Evolutionary conservation across 1,140 invertebrate genomes (phyloP).

Genomic region (Drosophila cardini): DNA sequence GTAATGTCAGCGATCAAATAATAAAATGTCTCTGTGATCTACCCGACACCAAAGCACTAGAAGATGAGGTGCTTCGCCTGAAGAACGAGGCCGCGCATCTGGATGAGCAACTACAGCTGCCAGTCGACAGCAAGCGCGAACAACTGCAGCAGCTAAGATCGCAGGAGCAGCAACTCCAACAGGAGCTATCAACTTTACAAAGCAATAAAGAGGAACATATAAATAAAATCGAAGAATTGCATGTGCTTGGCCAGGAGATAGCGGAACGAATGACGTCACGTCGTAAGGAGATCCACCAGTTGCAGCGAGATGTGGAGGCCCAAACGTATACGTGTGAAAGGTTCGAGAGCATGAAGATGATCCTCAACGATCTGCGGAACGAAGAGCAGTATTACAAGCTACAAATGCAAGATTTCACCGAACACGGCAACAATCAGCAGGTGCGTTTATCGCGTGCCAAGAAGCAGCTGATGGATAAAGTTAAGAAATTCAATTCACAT

Average conservation of each 20-base stretch:
- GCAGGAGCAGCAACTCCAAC: constrained; percentile 15
- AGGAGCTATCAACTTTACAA: not conserved
- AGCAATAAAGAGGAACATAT: not conserved
- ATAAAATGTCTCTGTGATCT: constrained; percentile 29
- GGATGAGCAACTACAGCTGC: constrained; percentile 28
- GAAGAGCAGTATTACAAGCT: constrained; percentile 53
- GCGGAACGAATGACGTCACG: not conserved
- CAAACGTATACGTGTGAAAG: constrained; percentile 45
- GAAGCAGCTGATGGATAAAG: constrained; percentile 61
- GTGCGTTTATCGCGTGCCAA: constrained; percentile 66
- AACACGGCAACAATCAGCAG: constrained; percentile 62
- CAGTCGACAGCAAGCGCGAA: not conserved
- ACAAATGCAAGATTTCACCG: constrained; percentile 43
- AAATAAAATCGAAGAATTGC: constrained; percentile 4
- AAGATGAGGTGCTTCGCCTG: constrained; percentile 3
- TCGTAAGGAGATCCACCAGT: constrained; percentile 5
- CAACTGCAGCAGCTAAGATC: constrained; percentile 11
- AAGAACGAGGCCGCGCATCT: constrained; percentile 15
- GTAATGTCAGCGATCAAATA: constrained; percentile 16
- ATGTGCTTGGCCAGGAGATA: not conserved
- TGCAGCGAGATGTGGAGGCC: constrained; percentile 28
- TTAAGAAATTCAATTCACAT: constrained; percentile 62
- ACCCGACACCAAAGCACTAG: not conserved
- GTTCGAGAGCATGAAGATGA: constrained; percentile 32
- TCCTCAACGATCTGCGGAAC: constrained; percentile 37